These are phyloP conservation scores for Sebastes vulpes DNA, from an alignment of 2,797 vertebrate genomes.

Conservation along the genomic window DNA sequence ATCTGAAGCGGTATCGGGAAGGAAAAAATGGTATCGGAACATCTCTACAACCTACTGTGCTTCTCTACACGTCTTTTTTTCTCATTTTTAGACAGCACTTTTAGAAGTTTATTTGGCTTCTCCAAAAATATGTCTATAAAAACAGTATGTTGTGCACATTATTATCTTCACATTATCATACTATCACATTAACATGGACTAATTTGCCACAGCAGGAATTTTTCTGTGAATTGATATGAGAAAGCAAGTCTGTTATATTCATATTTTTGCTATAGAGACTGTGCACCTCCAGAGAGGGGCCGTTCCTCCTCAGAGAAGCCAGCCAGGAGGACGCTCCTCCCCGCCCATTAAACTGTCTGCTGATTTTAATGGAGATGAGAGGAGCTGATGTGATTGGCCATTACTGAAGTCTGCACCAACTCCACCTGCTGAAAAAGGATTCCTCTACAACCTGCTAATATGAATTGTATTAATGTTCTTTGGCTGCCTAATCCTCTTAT, in stretches of 20 bases:
- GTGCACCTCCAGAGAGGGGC: slow-evolving; percentile 44
- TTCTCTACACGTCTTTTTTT: background rate
- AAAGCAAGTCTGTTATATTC: slow-evolving; percentile 18
- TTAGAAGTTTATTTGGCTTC: background rate
- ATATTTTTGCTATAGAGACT: slow-evolving; percentile 28
- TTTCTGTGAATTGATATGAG: slow-evolving; percentile 1
- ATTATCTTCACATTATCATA: background rate
- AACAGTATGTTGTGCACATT: background rate
- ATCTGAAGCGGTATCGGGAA: too few relatives aligned
- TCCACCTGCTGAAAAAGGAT: slow-evolving; percentile 66
- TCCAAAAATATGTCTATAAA: background rate
- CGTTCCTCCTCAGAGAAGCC: slow-evolving; percentile 42
- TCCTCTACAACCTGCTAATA: slow-evolving; percentile 57
- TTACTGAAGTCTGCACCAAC: slow-evolving; percentile 52
- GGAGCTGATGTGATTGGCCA: slow-evolving; percentile 73
- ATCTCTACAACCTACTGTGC: background rate
- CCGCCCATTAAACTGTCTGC: slow-evolving; percentile 76
- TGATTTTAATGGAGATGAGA: slow-evolving; percentile 74
- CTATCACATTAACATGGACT: slow-evolving; percentile 7
- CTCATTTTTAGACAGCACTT: background rate
- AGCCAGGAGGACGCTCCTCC: slow-evolving; percentile 70
- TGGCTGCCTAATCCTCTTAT: slow-evolving; percentile 44
- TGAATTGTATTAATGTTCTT: slow-evolving; percentile 52
- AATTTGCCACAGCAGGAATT: background rate
- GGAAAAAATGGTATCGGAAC: too few relatives aligned